These are phyloP conservation scores for Anolis sagrei DNA, from an alignment of 2,113 vertebrate genomes.

Conservation along the genomic window DNA sequence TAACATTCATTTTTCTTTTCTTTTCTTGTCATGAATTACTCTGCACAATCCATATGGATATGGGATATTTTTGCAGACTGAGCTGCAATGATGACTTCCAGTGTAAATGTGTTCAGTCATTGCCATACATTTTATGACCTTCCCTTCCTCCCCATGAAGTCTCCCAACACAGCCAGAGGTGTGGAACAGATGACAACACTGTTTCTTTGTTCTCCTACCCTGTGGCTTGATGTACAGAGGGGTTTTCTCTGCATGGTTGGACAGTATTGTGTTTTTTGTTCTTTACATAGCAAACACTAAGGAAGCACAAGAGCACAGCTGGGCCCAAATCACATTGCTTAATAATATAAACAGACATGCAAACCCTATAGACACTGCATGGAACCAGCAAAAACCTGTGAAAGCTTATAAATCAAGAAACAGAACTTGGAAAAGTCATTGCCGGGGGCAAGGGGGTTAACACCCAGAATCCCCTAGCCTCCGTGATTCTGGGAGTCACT, in stretches of 20 bases:
- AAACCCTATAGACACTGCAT: background rate
- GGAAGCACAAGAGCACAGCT: slow-evolving; percentile 10
- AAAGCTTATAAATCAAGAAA: slow-evolving; percentile 8
- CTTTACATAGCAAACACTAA: background rate
- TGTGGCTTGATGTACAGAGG: background rate
- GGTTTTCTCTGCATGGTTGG: slow-evolving; percentile 27
- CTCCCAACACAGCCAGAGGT: background rate
- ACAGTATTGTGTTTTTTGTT: slow-evolving; percentile 10
- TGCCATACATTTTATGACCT: slow-evolving; percentile 14
- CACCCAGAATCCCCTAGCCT: too few relatives aligned
- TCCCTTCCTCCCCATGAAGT: slow-evolving; percentile 26
- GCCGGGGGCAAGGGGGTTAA: too few relatives aligned
- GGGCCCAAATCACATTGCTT: slow-evolving; percentile 21
- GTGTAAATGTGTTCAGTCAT: slow-evolving; percentile 21
- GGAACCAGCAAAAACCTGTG: background rate
- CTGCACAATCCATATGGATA: slow-evolving; percentile 4
- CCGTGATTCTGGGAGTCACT: too few relatives aligned
- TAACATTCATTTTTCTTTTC: background rate
- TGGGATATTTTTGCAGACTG: slow-evolving; percentile 23
- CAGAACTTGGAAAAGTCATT: too few relatives aligned
- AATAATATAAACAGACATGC: slow-evolving; percentile 30
- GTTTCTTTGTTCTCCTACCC: slow-evolving; percentile 1
- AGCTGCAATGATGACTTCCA: slow-evolving; percentile 24
- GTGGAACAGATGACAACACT: slow-evolving; percentile 36
- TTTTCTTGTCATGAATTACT: background rate